Evolutionary conservation across 2,113 vertebrate species (phyloP), one percentile per base, ranked within the genome.

Genomic region (Anseranas semipalmata): DNA sequence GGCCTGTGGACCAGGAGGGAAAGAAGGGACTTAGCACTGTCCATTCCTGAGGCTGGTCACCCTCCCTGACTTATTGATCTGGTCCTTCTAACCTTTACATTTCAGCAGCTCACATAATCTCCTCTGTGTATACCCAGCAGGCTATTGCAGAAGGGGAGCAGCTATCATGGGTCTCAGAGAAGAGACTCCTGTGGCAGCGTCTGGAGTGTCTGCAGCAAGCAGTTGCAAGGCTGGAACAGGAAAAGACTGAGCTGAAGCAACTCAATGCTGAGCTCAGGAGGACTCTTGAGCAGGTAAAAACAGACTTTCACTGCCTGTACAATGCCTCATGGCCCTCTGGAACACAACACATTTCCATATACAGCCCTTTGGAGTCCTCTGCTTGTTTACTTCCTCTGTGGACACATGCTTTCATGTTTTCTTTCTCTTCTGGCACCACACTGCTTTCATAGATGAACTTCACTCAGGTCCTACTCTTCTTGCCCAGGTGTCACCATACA

Each of bases 211-310:
- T 98, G 18, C 98, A 98, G 62, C 87, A 6, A 87, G 94, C 85
- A 1, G 93, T 98, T 39, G 97, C 96, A 3, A 88, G 53, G 74
- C 68, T 98, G 78, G 97, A 98, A 87, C 84, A 94, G 56, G 98
- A 98, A 74, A 98, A 96, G 35, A 39, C 52, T 28, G 80, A 89
- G 43, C 91, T 98, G 48, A 93, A 97, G 76, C 77, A 41, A 43
- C 94, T 95, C 75, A 98, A 96, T 11, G 14, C 62, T 55, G 97
- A 98, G 75, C 96, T 98, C 53, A 96, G 89, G 85, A 81, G 32
- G 59, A 91, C 97, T n/a, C 90, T 98, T 5, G 94, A 98, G 73
- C 96, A 97, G 97, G 98, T 98, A 70, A 91, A 91, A 89, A 7
- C 15, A 55, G 37, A 48, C 27, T 67, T 73, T 55, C 0, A 0